Conservation (phyloP, 1,140 invertebrate genomes). For the Limonius californicus region DNA sequence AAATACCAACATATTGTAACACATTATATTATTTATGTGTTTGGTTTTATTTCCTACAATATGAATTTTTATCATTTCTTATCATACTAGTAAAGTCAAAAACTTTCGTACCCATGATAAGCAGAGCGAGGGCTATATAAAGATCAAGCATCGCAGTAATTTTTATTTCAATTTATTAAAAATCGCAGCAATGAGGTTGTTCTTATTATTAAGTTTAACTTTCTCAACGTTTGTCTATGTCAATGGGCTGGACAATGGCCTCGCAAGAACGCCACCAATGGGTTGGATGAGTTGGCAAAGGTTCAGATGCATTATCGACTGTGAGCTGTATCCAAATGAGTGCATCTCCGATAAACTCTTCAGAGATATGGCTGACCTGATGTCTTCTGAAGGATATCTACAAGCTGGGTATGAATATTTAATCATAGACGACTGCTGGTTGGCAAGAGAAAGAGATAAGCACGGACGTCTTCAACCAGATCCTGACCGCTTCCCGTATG, state of each 20-base stretch:
- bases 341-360: constrained; percentile 70
- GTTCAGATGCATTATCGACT: constrained; percentile 66
- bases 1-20: too few species aligned
- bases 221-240: background rate
- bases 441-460: constrained; percentile 61
- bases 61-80: too few species aligned
- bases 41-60: too few species aligned
- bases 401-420: constrained; percentile 79
- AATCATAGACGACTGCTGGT: constrained; percentile 87
- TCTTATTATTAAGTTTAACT: background rate
- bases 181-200: background rate
- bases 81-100: too few species aligned
- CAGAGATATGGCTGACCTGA: constrained; percentile 68
- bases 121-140: too few species aligned
- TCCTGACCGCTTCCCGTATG: constrained; percentile 71
- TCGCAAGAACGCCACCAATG: constrained; percentile 62
- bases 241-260: constrained; percentile 51
- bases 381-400: constrained; percentile 74
- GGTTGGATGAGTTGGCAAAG: constrained; percentile 73
- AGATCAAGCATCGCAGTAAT: background rate
- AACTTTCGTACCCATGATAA: too few species aligned
- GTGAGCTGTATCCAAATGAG: constrained; percentile 58
- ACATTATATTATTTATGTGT: too few species aligned
- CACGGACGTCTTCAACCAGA: constrained; percentile 68
- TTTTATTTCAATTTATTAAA: background rate